Base-by-base conservation (phyloP, 2,113 vertebrate species). In the Artemisiospiza belli region DNA sequence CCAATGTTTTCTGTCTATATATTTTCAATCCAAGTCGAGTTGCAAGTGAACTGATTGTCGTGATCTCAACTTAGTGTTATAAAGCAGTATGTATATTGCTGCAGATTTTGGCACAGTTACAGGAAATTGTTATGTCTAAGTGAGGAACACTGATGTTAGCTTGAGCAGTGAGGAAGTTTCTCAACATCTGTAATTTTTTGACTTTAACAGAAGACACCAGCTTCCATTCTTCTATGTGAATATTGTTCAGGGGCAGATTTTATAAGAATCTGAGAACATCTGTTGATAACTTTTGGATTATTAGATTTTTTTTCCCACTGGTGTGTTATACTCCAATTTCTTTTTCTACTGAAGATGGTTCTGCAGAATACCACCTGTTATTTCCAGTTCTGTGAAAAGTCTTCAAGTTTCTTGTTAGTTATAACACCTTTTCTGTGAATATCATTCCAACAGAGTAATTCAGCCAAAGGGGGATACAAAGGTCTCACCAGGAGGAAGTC, bases 351-450 rank as follows among this genome's bases (percentile, higher is more conserved):
- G 88, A 67, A 61, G 73, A 41, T 77, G 78, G 58, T 79, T 94
- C 78, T 83, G 70, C 74, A 94, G 87, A 92, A 93, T 95, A 66
- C 95, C 89, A 91, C 94, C 96, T 93, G 90, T 95, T 97, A 94
- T 83, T 97, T 80, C 76, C 49, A 39, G 63, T 81, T 83, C 85
- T 51, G 37, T 94, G 91, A 94, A 94, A 96, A 90, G 83, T 94
- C 87, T 67, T 87, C 74, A 74, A 66, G 83, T 63, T 95, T 91
- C 67, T 91, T 92, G 86, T 97, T 98, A 97, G 95, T 94, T 94
- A 49, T 70, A 96, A 79, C 84, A 77, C 28, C 15, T 59, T 89
- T 33, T 39, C 33, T 61, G 70, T 64, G 86, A 95, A 72, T 89
- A 96, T 93, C 70, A 43, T 82, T 97, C 62, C 72, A 74, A 61